Percentiles rank a stretch among this genome's conserved stretches.
Conservation (phyloP, 2,113 vertebrate genomes). For the Melanostigma gelatinosum region DNA sequence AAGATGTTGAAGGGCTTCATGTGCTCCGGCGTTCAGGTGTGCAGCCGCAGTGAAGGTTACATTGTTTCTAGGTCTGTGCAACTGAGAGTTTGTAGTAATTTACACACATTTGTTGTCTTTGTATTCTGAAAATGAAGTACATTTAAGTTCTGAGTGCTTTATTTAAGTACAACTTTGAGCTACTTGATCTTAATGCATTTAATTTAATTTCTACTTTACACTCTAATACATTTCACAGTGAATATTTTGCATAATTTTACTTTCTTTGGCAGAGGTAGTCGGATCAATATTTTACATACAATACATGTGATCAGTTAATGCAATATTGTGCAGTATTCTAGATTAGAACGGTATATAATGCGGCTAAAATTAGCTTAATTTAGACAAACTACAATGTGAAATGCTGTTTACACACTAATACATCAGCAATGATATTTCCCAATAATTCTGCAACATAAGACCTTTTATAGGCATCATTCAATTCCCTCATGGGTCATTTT, state of each 20-base stretch:
- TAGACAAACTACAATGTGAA: not conserved
- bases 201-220: conserved; percentile 6
- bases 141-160: not conserved
- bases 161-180: not conserved
- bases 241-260: not conserved
- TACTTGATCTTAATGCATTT: not conserved
- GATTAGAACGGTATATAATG: not conserved
- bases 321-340: not conserved
- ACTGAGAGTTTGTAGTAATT: not conserved
- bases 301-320: not conserved
- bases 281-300: not conserved
- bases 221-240: not conserved
- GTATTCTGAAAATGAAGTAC: not conserved
- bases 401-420: conserved; percentile 7
- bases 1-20: conserved; percentile 54
- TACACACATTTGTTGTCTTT: not conserved
- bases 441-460: not conserved
- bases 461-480: not conserved
- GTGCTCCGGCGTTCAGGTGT: conserved; percentile 29
- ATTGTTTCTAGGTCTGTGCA: not conserved
- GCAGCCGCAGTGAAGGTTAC: not conserved
- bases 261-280: not conserved
- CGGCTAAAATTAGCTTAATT: not conserved
- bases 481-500: not conserved
- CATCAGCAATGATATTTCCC: not conserved